phyloP scores from a whole-genome alignment of 2,888 invertebrate species.

The Phyto melanocephala region DNA sequence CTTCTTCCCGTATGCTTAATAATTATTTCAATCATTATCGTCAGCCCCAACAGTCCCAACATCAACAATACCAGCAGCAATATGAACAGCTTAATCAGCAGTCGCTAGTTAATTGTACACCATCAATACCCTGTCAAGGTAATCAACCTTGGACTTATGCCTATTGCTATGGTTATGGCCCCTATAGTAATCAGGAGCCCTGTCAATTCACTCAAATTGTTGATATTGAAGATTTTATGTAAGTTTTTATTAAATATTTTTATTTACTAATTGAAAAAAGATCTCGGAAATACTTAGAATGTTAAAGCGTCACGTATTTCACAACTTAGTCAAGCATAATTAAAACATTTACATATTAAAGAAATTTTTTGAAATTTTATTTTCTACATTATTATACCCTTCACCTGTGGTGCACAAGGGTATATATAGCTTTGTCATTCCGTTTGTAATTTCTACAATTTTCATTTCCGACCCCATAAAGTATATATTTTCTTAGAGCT shows the following conservation, averaged over 20 bases:
- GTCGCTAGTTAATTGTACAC: not conserved
- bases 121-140: constrained; percentile 79
- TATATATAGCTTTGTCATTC: too few species aligned
- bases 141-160: constrained; percentile 82
- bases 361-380: too few species aligned
- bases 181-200: constrained; percentile 80
- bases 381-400: too few species aligned
- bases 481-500: too few species aligned
- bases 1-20: constrained; percentile 26
- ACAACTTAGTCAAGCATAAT: too few species aligned
- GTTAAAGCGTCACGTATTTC: too few species aligned
- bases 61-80: constrained; percentile 15
- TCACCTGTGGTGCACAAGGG: too few species aligned
- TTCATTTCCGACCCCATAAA: too few species aligned
- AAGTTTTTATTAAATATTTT: constrained; percentile 78
- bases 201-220: constrained; percentile 84
- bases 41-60: constrained; percentile 8
- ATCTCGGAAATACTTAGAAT: too few species aligned
- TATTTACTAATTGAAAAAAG: not conserved
- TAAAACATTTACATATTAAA: too few species aligned
- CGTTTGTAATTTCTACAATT: too few species aligned
- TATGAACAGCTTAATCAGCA: constrained; percentile 38
- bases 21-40: constrained; percentile 10
- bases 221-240: constrained; percentile 88
- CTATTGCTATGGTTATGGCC: constrained; percentile 82